phyloP scores from a whole-genome alignment of 2,113 vertebrate genomes.

The Harpagus bidentatus region DNA sequence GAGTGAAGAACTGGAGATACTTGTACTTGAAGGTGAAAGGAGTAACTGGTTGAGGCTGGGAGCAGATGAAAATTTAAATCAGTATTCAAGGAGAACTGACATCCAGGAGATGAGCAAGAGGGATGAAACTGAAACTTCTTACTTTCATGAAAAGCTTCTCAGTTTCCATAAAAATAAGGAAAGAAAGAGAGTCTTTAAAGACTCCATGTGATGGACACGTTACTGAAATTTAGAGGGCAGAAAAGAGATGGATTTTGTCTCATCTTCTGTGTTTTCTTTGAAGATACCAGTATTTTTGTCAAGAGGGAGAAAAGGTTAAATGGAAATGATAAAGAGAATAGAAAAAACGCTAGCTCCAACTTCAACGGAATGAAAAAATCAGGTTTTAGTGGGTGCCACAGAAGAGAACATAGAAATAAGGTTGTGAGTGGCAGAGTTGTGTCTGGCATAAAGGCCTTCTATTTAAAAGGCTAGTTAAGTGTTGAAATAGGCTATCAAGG shows the following conservation, averaged over 20 bases:
- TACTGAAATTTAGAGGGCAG: neutral
- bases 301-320: neutral
- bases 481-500: neutral
- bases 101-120: neutral
- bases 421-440: slow-evolving; percentile 5
- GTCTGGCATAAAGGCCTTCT: neutral
- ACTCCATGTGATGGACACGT: neutral
- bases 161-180: neutral
- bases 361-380: neutral
- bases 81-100: neutral
- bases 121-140: neutral
- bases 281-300: slow-evolving; percentile 5
- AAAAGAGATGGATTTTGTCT: neutral
- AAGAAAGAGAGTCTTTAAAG: slow-evolving; percentile 1
- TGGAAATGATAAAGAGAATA: neutral
- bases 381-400: neutral
- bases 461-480: neutral
- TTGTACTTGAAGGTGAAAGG: neutral
- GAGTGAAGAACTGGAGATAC: neutral
- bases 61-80: neutral
- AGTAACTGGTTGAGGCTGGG: neutral
- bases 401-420: neutral
- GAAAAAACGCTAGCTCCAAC: slow-evolving; percentile 5
- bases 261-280: neutral
- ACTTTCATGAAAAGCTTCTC: neutral